Base-by-base conservation (phyloP, 2,888 invertebrate genomes). In the Petrolisthes cinctipes region DNA sequence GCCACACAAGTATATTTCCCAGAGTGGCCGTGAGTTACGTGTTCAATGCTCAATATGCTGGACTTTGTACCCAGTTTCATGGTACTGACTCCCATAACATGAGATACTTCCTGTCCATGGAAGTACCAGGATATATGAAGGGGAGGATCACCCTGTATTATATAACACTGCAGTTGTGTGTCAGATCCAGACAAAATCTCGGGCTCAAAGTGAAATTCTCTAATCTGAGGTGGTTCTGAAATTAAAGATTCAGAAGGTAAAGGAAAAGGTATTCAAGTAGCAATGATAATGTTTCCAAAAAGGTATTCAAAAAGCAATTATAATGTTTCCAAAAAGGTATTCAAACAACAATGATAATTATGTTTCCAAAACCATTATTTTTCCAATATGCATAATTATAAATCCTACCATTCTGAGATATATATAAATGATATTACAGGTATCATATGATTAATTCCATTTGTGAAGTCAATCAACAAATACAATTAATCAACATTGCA, bases 1-100 rank as follows among this genome's bases (percentile, higher is more conserved):
- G 91, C 92, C 17, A 89, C 84, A 81, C 92, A 92, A 0, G 92
- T 91, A 86, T 92, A 92, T 71, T 91, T 91, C 7, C 92, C 92
- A 68, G 95, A 95, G 92, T 96, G 96, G 86, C 94, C 94, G 75
- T 95, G 95, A 88, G 95, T 95, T 78, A 96, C 94, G n/a, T 95
- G 94, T 91, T 95, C 95, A 91, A 96, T 95, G 91, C 94, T 95
- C 91, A 96, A 94, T 92, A 95, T 94, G 91, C 95, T 95, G 92
- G 95, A 95, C 91, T 95, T 94, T 84, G 93, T 93, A 90, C 94
- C 94, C 91, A 94, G 75, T 79, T 91, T 91, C 84, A 91, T 89
- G 6, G 91, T 91, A 11, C 81, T 88, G 54, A 92, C 85, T 56
- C 91, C 91, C 87, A 86, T 86, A 6, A 86, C 88, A 66, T 92